Evolutionary conservation across 2,888 invertebrate genomes (phyloP), one percentile per base, ranked within the genome.

Genomic region (Dorcus hopei): DNA sequence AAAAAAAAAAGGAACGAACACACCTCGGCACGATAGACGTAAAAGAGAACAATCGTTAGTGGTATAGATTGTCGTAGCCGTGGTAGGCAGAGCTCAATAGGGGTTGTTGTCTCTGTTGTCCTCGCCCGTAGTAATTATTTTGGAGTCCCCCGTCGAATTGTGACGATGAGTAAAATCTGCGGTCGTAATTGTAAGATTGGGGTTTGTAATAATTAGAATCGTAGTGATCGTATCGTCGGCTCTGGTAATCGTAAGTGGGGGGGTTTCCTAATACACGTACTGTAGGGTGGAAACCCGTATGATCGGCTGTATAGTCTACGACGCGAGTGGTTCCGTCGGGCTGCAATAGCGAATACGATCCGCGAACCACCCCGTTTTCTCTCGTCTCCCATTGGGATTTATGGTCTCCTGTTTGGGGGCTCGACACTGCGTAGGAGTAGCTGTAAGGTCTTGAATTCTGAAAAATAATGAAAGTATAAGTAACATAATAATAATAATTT

Each of bases 311-410:
- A 62, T 77, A 77, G 52, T 76, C 73, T 9, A 77, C 77, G 39
- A 75, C 62, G 56, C 76, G 69, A n/a, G 74, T 76, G n/a, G 72
- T 70, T 54, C 77, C 77, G 61, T 76, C 77, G 7, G 77, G 70
- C 65, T 77, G 76, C 16, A 76, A 57, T 2, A 77, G 65, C 52
- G 74, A 74, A 68, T 77, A 77, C 19, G 71, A 72, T 3, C 77
- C 77, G 8, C 72, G 68, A 7, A 77, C 77, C 5, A 74, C 71
- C 8, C 74, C 75, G 48, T 74, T 71, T 56, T 75, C 74, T 53
- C 71, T 74, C 16, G 70, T 69, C 65, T 77, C 77, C 75, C 76
- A 76, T 58, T 77, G 76, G 16, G 71, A 68, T 52, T 77, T 77
- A 58, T 76, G 76, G 57, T 77, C 77, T 3, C 76, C 76, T 3